A percentile compares a stretch with the other conserved stretches of the same genome.
Conservation (phyloP, 2,888 invertebrate genomes). For the Drosophila lacicola region DNA sequence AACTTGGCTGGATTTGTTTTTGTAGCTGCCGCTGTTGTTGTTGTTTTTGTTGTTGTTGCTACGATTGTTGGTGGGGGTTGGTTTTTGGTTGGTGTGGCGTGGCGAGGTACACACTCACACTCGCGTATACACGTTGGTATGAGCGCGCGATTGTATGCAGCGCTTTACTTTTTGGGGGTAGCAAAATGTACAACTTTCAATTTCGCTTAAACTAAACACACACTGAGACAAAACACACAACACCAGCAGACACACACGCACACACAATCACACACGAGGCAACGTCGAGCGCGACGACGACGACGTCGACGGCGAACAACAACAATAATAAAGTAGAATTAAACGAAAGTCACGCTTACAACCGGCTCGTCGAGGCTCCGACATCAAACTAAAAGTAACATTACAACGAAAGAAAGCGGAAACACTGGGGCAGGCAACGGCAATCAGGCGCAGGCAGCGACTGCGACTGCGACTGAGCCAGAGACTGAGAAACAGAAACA, state of each 20-base stretch:
- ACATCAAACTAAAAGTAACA: slow-evolving; percentile 81
- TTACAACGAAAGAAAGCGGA: slow-evolving; percentile 82
- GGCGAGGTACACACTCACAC: slow-evolving; percentile 45
- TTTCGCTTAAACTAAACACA: slow-evolving; percentile 76
- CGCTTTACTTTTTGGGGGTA: slow-evolving; percentile 80
- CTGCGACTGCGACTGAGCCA: slow-evolving; percentile 45
- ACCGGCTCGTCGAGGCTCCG: slow-evolving; percentile 80
- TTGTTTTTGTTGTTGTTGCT: slow-evolving; percentile 44
- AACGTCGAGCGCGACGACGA: slow-evolving; percentile 49
- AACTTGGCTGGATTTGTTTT: slow-evolving; percentile 61
- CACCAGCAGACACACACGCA: slow-evolving; percentile 23
- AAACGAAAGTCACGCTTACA: slow-evolving; percentile 80
- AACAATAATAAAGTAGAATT: slow-evolving; percentile 74
- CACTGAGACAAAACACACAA: slow-evolving; percentile 44
- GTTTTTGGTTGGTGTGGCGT: slow-evolving; percentile 69
- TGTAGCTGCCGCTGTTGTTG: slow-evolving; percentile 44
- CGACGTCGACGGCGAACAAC: slow-evolving; percentile 54
- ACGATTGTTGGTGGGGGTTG: slow-evolving; percentile 76
- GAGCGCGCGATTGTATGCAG: slow-evolving; percentile 79
- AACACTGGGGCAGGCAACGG: slow-evolving; percentile 78
- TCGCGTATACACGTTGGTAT: slow-evolving; percentile 44
- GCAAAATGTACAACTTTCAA: slow-evolving; percentile 79
- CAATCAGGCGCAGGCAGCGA: slow-evolving; percentile 67
- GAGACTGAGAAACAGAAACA: slow-evolving; percentile 27
- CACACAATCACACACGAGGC: slow-evolving; percentile 49